Evolutionary conservation across 2,888 invertebrate genomes (phyloP), one percentile per base, ranked within the genome.

Genomic region (Thalpophila matura): DNA sequence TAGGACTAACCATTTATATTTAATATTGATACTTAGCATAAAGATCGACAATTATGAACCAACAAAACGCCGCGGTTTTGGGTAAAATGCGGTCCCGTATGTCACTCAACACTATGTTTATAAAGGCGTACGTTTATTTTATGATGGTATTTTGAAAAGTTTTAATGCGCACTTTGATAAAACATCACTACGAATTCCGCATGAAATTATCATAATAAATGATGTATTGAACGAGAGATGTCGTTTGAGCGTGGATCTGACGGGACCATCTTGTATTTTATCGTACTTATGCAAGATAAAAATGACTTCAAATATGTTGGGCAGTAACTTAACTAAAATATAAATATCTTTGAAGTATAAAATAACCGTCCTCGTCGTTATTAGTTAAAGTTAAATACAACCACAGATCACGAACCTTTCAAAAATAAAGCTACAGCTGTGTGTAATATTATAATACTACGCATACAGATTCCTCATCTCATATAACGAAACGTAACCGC

Each of bases 141-240:
- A 83, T 82, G 79, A 53, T 50, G 64, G 74, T 75, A 74, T 84
- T 81, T 74, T 60, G 38, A 67, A 77, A 81, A 79, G 80, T 86
- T 87, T 85, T 83, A 86, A 85, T 85, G 83, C 64, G 68, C 63
- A 50, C 79, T 82, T 81, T 83, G 79, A 85, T 82, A 77, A 72
- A 80, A 78, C 69, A 74, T 77, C 63, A 77, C 46, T 54, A 35
- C 26, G 31, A 18, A 56, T 63, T 58, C 47, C 20, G 43, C 47
- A 63, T 72, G 27, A 57, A 67, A 74, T 66, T 64, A 60, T 58
- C 54, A 57, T 70, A 60, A 29, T 59, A 54, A 65, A 67, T 56
- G 31, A 70, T 26, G 38, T 40, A 70, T 68, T 64, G 35, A 63
- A 50, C 12, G 7, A 37, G 38, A 24, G 9, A 42, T 40, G 20